Conservation (phyloP, 2,888 invertebrate species). For the Brassicogethes aeneus region DNA sequence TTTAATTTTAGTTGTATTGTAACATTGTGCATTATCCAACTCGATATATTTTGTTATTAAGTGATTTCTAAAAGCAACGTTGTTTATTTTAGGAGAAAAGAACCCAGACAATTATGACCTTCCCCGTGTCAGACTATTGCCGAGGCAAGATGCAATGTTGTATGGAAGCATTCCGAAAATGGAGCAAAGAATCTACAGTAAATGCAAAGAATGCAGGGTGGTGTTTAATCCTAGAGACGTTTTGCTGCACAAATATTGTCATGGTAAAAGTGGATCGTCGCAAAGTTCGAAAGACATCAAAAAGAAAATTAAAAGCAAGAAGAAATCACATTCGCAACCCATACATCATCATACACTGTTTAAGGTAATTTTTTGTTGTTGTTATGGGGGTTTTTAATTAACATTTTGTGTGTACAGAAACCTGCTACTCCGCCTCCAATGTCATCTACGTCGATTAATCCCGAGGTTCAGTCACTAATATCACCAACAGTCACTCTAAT, state of each 20-base stretch:
- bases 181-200: constrained; percentile 31
- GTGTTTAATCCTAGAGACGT: constrained; percentile 28
- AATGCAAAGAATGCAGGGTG: constrained; percentile 32
- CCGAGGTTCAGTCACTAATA: too few species aligned
- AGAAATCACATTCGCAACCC: constrained; percentile 20
- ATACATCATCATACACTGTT: constrained; percentile 29
- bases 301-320: constrained; percentile 32
- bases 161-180: constrained; percentile 36
- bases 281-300: constrained; percentile 23
- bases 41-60: too few species aligned
- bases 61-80: constrained; percentile 8
- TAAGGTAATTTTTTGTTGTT: constrained; percentile 24
- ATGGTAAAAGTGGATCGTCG: constrained; percentile 20
- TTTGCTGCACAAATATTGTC: constrained; percentile 24
- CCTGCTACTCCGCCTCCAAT: constrained; percentile 18
- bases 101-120: too few species aligned
- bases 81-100: not conserved
- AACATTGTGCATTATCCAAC: too few species aligned
- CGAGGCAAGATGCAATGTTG: constrained; percentile 31
- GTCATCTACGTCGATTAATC: constrained; percentile 7
- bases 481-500: constrained; percentile 4
- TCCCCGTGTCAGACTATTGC: constrained; percentile 27
- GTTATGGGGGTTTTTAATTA: too few species aligned
- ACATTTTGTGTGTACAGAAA: too few species aligned
- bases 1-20: too few species aligned